A percentile compares a stretch with the other conserved stretches of the same genome.
Evolutionary conservation across 1,140 invertebrate species (phyloP).

Genomic region (Theocolax elegans): DNA sequence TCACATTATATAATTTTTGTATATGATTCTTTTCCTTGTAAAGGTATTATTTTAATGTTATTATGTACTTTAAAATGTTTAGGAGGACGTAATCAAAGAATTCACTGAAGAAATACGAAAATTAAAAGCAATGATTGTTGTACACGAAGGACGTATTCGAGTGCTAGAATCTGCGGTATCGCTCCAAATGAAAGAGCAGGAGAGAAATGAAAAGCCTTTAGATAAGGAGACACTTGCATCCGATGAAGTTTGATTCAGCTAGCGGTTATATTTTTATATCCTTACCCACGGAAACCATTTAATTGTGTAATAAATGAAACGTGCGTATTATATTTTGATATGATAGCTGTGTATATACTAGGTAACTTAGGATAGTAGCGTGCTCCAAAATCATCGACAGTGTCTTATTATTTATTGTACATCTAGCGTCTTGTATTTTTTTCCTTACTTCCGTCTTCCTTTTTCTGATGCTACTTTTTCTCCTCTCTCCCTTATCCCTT

Average conservation of each 20-base stretch:
- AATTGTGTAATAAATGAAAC: slow-evolving; percentile 56
- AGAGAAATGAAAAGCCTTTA: slow-evolving; percentile 62
- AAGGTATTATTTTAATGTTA: background rate
- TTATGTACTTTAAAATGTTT: slow-evolving; percentile 8
- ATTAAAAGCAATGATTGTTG: slow-evolving; percentile 92
- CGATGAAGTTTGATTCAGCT: slow-evolving; percentile 63
- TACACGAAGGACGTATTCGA: slow-evolving; percentile 90
- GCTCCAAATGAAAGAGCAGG: slow-evolving; percentile 65
- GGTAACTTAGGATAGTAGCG: slow-evolving; percentile 60
- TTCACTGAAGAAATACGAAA: slow-evolving; percentile 88
- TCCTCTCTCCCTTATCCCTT: slow-evolving; percentile 33
- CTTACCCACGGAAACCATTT: slow-evolving; percentile 53
- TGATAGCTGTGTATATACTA: slow-evolving; percentile 69
- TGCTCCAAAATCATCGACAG: slow-evolving; percentile 61
- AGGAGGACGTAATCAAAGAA: slow-evolving; percentile 81
- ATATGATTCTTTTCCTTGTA: background rate
- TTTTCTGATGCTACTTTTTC: slow-evolving; percentile 54
- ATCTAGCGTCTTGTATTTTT: slow-evolving; percentile 49
- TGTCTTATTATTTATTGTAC: slow-evolving; percentile 67
- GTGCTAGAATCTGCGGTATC: slow-evolving; percentile 75
- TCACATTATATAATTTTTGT: slow-evolving; percentile 13
- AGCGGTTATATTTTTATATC: slow-evolving; percentile 53
- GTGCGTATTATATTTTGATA: slow-evolving; percentile 66
- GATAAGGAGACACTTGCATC: slow-evolving; percentile 62
- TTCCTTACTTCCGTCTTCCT: slow-evolving; percentile 37